phyloP scores from a whole-genome alignment of 1,140 invertebrate species.

The Triops cancriformis region DNA sequence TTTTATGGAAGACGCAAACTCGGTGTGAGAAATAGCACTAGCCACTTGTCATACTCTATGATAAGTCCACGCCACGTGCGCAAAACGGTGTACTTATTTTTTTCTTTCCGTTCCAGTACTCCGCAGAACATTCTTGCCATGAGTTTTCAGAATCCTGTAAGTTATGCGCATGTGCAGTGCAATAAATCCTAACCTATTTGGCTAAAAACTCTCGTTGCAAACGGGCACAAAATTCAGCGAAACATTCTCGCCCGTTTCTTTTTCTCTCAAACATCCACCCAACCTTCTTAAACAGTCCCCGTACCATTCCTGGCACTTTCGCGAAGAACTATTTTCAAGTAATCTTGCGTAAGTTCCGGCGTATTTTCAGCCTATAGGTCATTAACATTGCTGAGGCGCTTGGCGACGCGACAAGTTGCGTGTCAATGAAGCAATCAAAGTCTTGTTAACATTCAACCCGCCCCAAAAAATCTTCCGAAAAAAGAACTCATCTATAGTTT shows the following conservation, averaged over 20 bases:
- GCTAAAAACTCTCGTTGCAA: neutral
- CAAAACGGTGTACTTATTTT: neutral
- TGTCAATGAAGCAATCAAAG: constrained; percentile 10
- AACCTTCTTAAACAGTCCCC: neutral
- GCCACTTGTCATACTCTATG: neutral
- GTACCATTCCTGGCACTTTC: neutral
- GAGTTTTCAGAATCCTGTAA: neutral
- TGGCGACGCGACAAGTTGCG: neutral
- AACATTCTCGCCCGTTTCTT: neutral
- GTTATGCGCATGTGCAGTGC: constrained; percentile 8
- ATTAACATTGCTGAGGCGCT: neutral
- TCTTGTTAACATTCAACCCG: neutral
- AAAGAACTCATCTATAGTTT: neutral
- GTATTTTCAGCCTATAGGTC: constrained; percentile 1
- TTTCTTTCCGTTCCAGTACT: neutral
- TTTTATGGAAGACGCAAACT: neutral
- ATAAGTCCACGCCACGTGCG: neutral
- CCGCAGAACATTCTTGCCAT: neutral
- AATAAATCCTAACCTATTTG: neutral
- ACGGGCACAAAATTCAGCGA: neutral
- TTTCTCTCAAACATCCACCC: neutral
- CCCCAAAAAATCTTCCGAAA: neutral
- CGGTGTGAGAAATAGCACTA: neutral
- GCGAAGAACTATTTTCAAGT: neutral
- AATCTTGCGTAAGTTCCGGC: neutral